Percentiles rank a stretch among this genome's conserved stretches.
Evolutionary conservation across 2,113 vertebrate genomes (phyloP).

Genomic region (Protobothrops flavoviridis): DNA sequence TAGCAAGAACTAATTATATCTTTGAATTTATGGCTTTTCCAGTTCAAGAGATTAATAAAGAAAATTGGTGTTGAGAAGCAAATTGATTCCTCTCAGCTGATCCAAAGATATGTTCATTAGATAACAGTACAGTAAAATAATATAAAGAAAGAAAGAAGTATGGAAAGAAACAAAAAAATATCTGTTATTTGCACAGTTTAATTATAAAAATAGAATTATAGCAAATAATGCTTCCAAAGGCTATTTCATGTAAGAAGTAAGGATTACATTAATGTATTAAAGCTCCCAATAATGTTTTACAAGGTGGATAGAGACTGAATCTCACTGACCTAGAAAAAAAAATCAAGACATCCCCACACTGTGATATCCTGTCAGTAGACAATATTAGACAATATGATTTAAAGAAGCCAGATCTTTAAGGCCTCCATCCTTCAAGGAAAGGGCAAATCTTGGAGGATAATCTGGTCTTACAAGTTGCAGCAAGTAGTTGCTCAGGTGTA

Average conservation of each 20-base stretch:
- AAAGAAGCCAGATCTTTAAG: background rate
- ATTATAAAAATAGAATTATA: background rate
- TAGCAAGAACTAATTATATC: constrained; percentile 70
- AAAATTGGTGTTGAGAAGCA: constrained; percentile 45
- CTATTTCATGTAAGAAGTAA: background rate
- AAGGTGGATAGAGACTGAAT: background rate
- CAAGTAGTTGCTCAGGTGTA: background rate
- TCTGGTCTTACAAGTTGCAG: background rate
- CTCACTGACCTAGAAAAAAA: background rate
- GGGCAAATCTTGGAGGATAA: background rate
- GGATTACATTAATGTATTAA: background rate
- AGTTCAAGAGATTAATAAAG: constrained; percentile 53
- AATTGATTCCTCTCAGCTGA: constrained; percentile 35
- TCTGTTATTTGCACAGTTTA: background rate
- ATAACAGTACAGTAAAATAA: background rate
- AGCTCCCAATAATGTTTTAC: background rate
- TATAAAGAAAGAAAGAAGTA: background rate
- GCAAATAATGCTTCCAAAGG: background rate
- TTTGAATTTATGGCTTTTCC: constrained; percentile 54
- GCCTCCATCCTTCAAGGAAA: background rate
- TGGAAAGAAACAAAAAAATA: background rate
- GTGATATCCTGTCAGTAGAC: background rate
- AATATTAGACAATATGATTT: background rate
- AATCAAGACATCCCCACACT: background rate
- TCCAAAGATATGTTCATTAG: constrained; percentile 15